A percentile compares a stretch with the other conserved stretches of the same genome.
These are phyloP conservation scores for Lathronympha strigana DNA, from an alignment of 2,888 invertebrate species.

Conservation along the genomic window DNA sequence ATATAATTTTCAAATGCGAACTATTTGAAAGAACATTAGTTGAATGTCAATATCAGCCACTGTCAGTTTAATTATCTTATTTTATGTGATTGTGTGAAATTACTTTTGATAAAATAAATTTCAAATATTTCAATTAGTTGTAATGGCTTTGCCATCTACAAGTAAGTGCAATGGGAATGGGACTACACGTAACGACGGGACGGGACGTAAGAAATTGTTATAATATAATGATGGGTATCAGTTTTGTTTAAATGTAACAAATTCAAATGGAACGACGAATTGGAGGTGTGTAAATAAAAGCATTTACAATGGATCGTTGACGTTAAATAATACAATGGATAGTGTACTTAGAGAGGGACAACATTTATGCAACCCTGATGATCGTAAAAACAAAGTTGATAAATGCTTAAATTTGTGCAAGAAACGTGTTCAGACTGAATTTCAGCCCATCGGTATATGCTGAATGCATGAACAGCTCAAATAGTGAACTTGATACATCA, in stretches of 20 bases:
- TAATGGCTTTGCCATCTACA: constrained; percentile 21
- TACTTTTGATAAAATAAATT: constrained; percentile 11
- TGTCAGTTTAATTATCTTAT: constrained; percentile 16
- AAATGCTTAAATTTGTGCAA: constrained; percentile 8
- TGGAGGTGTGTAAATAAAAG: constrained; percentile 20
- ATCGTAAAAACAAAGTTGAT: constrained; percentile 21
- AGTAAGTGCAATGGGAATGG: constrained; percentile 11
- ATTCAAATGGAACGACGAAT: constrained; percentile 5
- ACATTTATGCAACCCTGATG: constrained; percentile 17
- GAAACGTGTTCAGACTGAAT: constrained; percentile 18
- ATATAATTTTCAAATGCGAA: neutral
- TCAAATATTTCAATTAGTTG: constrained; percentile 8
- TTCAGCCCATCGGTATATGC: constrained; percentile 20
- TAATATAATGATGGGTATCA: neutral
- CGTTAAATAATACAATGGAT: constrained; percentile 21
- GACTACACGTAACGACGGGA: constrained; percentile 4
- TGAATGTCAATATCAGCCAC: constrained; percentile 20
- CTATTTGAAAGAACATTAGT: constrained; percentile 9
- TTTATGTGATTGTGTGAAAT: neutral
- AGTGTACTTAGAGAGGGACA: constrained; percentile 5
- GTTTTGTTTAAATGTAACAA: constrained; percentile 1
- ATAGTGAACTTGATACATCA: constrained; percentile 21
- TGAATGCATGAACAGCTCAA: constrained; percentile 19
- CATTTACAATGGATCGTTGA: constrained; percentile 3
- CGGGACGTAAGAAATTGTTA: neutral